Evolutionary conservation across 2,113 vertebrate genomes (phyloP).

Genomic region (Tupaia chinensis): DNA sequence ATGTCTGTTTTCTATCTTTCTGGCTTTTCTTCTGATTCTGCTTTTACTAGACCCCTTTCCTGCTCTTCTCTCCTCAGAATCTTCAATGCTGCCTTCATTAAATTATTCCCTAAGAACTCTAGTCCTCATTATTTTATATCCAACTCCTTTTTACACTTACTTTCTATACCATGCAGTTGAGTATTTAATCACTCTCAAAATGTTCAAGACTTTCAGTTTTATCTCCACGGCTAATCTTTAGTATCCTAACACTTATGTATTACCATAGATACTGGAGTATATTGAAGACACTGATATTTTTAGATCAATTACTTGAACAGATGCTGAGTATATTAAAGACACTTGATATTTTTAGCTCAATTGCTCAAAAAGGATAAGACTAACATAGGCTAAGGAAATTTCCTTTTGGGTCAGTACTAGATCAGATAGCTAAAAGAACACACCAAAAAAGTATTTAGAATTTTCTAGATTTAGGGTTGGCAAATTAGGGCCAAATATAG

Average conservation of each 20-base stretch:
- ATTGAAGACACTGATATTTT: constrained; percentile 1
- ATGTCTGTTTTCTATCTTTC: background rate
- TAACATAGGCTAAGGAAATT: background rate
- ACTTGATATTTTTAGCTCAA: constrained; percentile 26
- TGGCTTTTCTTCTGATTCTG: constrained; percentile 32
- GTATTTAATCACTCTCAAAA: constrained; percentile 31
- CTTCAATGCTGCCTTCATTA: background rate
- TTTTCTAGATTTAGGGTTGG: constrained; percentile 8
- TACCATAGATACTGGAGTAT: background rate
- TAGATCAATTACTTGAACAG: constrained; percentile 17
- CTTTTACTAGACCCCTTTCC: background rate
- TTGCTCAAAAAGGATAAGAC: background rate
- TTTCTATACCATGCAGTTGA: background rate
- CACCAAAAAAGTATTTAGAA: background rate
- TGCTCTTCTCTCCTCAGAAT: background rate
- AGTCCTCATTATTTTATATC: constrained; percentile 12
- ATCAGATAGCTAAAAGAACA: constrained; percentile 13
- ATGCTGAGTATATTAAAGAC: background rate
- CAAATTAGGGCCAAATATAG: background rate
- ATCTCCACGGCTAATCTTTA: background rate
- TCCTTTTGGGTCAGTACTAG: background rate
- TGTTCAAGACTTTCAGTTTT: constrained; percentile 48
- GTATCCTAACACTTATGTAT: background rate
- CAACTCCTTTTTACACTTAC: background rate
- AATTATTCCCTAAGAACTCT: background rate